Conservation (phyloP, 2,888 invertebrate genomes). For the Xanthia togata region DNA sequence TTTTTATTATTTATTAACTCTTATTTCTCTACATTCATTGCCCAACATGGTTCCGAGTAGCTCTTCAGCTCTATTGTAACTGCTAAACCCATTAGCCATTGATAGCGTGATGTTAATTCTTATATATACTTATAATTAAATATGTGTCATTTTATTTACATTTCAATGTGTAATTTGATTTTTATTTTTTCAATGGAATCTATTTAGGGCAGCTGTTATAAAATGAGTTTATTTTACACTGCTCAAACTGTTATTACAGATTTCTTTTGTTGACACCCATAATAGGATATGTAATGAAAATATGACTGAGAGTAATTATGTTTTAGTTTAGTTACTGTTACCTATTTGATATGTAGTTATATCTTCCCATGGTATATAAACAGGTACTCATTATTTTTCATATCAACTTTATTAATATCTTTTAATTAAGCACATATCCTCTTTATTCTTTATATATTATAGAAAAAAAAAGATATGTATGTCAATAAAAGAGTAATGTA, state of each 20-base stretch:
- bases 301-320: constrained; percentile 65
- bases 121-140: constrained; percentile 16
- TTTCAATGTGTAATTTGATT: constrained; percentile 28
- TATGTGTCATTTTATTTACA: constrained; percentile 30
- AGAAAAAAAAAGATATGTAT: constrained; percentile 17
- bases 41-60: constrained; percentile 21
- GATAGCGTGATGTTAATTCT: constrained; percentile 33
- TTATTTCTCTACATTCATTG: constrained; percentile 39
- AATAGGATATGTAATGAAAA: constrained; percentile 54
- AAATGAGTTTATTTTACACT: constrained; percentile 55
- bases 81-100: constrained; percentile 25
- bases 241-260: constrained; percentile 57
- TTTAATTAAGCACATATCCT: constrained; percentile 41
- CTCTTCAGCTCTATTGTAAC: constrained; percentile 21
- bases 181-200: constrained; percentile 34
- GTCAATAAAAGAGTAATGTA: constrained; percentile 42
- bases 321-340: constrained; percentile 66
- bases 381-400: constrained; percentile 61
- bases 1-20: constrained; percentile 52
- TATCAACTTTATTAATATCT: constrained; percentile 42
- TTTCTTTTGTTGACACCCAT: constrained; percentile 55
- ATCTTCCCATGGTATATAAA: constrained; percentile 48
- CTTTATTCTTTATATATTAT: constrained; percentile 36
- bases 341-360: constrained; percentile 59
- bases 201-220: constrained; percentile 48